phyloP scores from a whole-genome alignment of 2,113 vertebrate genomes.

The Castor canadensis region DNA sequence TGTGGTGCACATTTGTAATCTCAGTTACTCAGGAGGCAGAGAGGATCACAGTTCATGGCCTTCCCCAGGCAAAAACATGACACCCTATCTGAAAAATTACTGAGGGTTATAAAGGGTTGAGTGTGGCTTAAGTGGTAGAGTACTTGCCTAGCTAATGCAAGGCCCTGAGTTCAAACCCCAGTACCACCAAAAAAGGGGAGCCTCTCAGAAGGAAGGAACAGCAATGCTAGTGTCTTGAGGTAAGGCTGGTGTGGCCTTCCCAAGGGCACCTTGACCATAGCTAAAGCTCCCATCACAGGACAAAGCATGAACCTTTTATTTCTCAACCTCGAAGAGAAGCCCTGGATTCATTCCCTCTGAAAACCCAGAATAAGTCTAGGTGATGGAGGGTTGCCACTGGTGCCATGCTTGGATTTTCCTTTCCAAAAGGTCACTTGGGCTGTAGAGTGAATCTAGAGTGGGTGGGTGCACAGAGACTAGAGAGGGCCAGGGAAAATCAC shows the following conservation, averaged over 20 bases:
- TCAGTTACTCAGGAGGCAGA: no score
- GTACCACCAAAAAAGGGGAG: no score
- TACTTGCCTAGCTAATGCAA: no score
- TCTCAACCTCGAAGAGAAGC: neutral
- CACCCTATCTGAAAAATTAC: no score
- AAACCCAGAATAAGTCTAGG: neutral
- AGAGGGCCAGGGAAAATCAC: fast-evolving
- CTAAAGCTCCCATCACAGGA: neutral
- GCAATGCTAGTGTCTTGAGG: neutral
- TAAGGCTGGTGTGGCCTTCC: neutral
- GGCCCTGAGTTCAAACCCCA: no score
- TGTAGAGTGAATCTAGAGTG: neutral
- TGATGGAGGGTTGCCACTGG: neutral
- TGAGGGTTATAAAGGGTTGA: no score
- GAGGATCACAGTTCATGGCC: no score
- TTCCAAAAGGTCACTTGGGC: neutral
- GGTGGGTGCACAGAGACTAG: neutral
- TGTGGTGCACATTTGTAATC: no score
- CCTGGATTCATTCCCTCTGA: neutral
- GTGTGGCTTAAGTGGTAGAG: no score
- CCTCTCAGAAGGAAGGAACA: neutral
- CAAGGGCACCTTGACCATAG: no score
- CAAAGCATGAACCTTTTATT: neutral
- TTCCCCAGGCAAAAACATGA: no score
- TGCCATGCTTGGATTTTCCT: neutral